Evolutionary conservation across 64 coral and sea anemone genomes (phyloP), one percentile per base, ranked within the genome.

Genomic region (Dendronephthya gigantea): DNA sequence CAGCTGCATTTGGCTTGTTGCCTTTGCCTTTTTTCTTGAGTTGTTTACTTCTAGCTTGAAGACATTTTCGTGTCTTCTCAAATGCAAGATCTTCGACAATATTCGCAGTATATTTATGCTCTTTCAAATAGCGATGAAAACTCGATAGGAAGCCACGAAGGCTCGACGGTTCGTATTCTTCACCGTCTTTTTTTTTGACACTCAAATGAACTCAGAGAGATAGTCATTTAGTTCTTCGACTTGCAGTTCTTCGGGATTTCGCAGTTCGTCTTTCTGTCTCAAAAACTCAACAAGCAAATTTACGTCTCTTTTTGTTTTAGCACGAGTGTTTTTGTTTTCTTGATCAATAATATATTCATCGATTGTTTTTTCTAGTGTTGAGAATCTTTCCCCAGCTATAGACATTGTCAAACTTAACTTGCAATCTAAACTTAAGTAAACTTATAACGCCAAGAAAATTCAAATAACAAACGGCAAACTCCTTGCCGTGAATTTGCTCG

Each of bases 261-360:
- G 69, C 28, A 81, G 38, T 5, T 81, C 86, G n/a, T 51, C 14
- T 81, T 88, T 88, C 19, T 40, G 40, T 81, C 50, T 47, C 23
- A 41, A 51, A 39, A 89, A 83, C 39, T 83, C 48, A 29, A 38
- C 66, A 39, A 89, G 87, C 52, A 83, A 39, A 4, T 83, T 59
- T 25, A 89, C 56, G 84, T 84, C 87, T 66, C 87, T 89, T 29
- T 34, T 33, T 23, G 79, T 89, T 37, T 89, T 89, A 22, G 49
- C 15, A 35, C 52, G 22, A 65, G 22, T 68, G 45, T 84, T 65
- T 65, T 84, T 87, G 48, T 76, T 87, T 45, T 83, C 58, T 4
- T 66, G 58, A 4, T 66, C 58, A n/a, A 66, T 2, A 66, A 66
- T 15, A 30, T n/a, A 66, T 2, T 66, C 29, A 5, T 66, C 58